These are phyloP conservation scores for Drosophila lini DNA, from an alignment of 1,140 invertebrate species.

Conservation along the genomic window DNA sequence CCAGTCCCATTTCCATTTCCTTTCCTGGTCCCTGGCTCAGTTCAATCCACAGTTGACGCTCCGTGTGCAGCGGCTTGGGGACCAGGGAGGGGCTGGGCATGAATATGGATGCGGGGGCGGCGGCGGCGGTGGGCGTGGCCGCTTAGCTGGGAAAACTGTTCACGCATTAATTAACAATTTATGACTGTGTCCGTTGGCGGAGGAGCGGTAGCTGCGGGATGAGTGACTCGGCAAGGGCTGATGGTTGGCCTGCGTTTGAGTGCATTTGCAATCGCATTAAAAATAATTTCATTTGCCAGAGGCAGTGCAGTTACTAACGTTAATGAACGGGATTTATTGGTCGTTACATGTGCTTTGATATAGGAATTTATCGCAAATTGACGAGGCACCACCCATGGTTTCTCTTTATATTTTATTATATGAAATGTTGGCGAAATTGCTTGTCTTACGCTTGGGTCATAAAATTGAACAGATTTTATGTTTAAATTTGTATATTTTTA, in stretches of 20 bases:
- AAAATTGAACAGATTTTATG: slow-evolving; percentile 78
- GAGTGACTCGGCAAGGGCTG: slow-evolving; percentile 16
- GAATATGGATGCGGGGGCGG: slow-evolving; percentile 30
- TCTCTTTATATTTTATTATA: slow-evolving; percentile 2
- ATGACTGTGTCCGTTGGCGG: slow-evolving; percentile 43
- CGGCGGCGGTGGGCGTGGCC: slow-evolving; percentile 11
- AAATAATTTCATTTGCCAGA: slow-evolving; percentile 70
- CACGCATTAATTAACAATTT: slow-evolving; percentile 80
- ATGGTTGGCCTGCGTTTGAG: slow-evolving; percentile 53
- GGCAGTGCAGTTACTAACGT: slow-evolving; percentile 9
- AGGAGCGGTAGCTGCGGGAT: neutral
- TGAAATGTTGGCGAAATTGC: slow-evolving; percentile 19
- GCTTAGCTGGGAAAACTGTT: slow-evolving; percentile 58
- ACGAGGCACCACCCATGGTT: slow-evolving; percentile 8
- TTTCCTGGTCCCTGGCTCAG: neutral
- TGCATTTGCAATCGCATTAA: slow-evolving; percentile 77
- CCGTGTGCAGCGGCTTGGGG: slow-evolving; percentile 18
- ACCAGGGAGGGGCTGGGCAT: slow-evolving; percentile 12
- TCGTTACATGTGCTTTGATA: slow-evolving; percentile 13
- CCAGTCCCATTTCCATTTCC: slow-evolving; percentile 16
- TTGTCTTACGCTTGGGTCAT: slow-evolving; percentile 46
- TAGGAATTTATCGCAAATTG: slow-evolving; percentile 6
- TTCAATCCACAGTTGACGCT: slow-evolving; percentile 39
- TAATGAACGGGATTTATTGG: slow-evolving; percentile 43
- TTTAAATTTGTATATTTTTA: slow-evolving; percentile 80